Conservation (phyloP, 2,888 invertebrate genomes). For the Beris morrisii region DNA sequence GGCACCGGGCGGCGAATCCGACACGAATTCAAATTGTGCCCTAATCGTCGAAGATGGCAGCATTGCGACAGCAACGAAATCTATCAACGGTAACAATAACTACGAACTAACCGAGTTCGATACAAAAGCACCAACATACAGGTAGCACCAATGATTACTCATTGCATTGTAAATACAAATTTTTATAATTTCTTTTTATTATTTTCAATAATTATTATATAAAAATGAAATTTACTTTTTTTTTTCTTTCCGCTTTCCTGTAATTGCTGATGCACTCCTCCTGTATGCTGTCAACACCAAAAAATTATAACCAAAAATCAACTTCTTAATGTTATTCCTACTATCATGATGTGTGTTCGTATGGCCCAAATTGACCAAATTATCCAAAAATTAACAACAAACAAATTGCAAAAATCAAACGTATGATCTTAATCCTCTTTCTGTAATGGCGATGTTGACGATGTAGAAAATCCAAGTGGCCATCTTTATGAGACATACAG, state of each 20-base stretch:
- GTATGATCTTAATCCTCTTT: no score
- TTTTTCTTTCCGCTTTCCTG: conserved; percentile 39
- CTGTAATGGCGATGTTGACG: background rate
- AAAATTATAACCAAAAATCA: conserved; percentile 23
- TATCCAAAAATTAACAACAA: background rate
- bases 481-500: conserved; percentile 43
- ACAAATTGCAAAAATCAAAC: no score
- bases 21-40: conserved; percentile 63
- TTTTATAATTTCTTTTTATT: conserved; percentile 11
- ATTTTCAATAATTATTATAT: conserved; percentile 14
- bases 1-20: conserved; percentile 55
- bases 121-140: conserved; percentile 44
- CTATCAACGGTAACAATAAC: conserved; percentile 73
- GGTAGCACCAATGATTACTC: conserved; percentile 35
- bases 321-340: conserved; percentile 24
- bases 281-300: conserved; percentile 39
- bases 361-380: conserved; percentile 12
- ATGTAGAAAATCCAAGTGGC: conserved; percentile 43
- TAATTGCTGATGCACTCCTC: conserved; percentile 37
- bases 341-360: conserved; percentile 31
- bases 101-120: conserved; percentile 78
- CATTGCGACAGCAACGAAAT: conserved; percentile 59
- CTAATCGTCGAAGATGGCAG: conserved; percentile 57
- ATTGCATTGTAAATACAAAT: background rate
- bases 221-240: conserved; percentile 24